Conservation (phyloP, 2,888 invertebrate species). For the Archips xylosteana region DNA sequence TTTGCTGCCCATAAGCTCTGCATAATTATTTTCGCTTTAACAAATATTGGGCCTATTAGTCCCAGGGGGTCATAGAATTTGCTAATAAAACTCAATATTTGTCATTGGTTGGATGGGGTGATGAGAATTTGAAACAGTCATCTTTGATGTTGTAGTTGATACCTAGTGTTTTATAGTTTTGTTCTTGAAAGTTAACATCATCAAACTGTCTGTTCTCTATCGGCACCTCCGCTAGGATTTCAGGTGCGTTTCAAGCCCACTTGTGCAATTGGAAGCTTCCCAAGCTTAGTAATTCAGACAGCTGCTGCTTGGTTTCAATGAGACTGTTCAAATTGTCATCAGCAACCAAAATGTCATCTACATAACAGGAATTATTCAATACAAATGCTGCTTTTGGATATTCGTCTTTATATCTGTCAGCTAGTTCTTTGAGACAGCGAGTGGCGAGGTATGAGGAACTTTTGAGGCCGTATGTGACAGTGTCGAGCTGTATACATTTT, state of each 20-base stretch:
- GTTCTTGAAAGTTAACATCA: background rate
- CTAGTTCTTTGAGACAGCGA: too few relatives aligned
- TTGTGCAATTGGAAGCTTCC: background rate
- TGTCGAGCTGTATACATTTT: too few relatives aligned
- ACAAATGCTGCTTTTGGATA: background rate
- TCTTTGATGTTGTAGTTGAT: background rate
- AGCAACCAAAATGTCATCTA: constrained; percentile 2
- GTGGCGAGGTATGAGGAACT: too few relatives aligned
- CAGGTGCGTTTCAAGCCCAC: background rate
- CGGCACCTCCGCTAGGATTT: background rate
- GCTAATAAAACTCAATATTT: too few relatives aligned
- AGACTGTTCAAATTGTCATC: background rate
- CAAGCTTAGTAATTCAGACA: background rate
- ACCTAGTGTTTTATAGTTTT: constrained; percentile 4
- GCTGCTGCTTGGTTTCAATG: background rate
- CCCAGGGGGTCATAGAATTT: too few relatives aligned
- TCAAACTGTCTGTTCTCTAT: background rate
- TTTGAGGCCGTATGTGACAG: too few relatives aligned
- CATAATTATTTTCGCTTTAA: too few relatives aligned
- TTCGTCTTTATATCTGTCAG: background rate
- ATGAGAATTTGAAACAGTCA: too few relatives aligned
- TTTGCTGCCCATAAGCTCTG: too few relatives aligned
- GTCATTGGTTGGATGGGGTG: too few relatives aligned
- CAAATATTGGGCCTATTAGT: too few relatives aligned
- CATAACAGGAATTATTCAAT: background rate